Conservation (phyloP, 2,888 invertebrate species). For the Drosophila lacicola region DNA sequence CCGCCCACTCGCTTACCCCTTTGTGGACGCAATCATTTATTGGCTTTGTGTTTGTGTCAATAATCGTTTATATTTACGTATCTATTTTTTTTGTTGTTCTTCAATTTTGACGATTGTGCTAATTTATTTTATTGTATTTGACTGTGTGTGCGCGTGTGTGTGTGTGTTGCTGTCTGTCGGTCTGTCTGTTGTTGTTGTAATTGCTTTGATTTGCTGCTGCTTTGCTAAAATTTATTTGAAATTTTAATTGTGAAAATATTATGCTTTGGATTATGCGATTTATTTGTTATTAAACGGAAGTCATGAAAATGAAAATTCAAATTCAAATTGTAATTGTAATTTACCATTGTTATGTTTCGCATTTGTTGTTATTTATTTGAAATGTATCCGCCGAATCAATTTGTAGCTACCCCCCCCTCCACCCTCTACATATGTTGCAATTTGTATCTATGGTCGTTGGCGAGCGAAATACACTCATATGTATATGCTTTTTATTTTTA, state of each 20-base stretch:
- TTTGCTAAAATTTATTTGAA: conserved; percentile 79
- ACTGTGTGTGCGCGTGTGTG: conserved; percentile 16
- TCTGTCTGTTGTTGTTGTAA: conserved; percentile 51
- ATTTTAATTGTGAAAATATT: conserved; percentile 82
- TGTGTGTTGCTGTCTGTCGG: conserved; percentile 1
- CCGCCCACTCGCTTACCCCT: neutral
- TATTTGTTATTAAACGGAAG: conserved; percentile 80
- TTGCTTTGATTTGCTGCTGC: conserved; percentile 74
- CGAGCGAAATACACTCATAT: conserved; percentile 7
- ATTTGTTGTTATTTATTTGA: conserved; percentile 73
- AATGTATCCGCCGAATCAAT: conserved; percentile 77
- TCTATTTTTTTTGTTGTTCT: conserved; percentile 28
- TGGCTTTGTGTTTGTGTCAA: conserved; percentile 74
- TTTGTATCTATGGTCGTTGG: neutral
- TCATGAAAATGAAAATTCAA: conserved; percentile 66
- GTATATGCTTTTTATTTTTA: conserved; percentile 33
- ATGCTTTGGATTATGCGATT: conserved; percentile 80
- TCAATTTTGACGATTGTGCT: conserved; percentile 66
- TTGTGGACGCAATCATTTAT: conserved; percentile 52
- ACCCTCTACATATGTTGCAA: neutral
- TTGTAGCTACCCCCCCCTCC: conserved; percentile 33
- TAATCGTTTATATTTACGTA: conserved; percentile 57
- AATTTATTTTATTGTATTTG: conserved; percentile 73
- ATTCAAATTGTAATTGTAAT: conserved; percentile 66
- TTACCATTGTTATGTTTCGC: conserved; percentile 39